These are phyloP conservation scores for Drosophila prolongata DNA, from an alignment of 2,888 invertebrate species.

Conservation along the genomic window DNA sequence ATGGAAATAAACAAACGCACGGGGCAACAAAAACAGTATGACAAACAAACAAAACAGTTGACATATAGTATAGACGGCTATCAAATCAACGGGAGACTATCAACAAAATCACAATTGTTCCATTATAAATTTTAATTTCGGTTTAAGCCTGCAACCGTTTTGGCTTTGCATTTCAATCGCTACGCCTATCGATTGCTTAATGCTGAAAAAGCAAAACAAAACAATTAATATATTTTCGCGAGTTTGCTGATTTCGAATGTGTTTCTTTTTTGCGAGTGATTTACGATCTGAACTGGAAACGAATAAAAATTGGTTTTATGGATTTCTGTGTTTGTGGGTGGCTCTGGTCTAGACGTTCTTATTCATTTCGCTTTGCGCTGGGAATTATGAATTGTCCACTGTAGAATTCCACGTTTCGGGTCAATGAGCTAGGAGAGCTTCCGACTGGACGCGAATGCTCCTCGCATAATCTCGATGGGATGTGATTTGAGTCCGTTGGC, in stretches of 20 bases:
- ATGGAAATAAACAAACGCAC: conserved; percentile 32
- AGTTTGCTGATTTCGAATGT: conserved; percentile 12
- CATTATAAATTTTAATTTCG: conserved; percentile 26
- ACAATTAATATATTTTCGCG: conserved; percentile 3
- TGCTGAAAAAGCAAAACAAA: conserved; percentile 9
- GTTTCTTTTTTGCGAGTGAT: conserved; percentile 32
- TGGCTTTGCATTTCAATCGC: conserved; percentile 61
- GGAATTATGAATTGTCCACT: conserved; percentile 22
- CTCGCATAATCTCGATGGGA: not conserved
- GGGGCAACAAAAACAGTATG: conserved; percentile 4
- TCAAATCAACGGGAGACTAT: conserved; percentile 10
- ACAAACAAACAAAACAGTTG: conserved; percentile 4
- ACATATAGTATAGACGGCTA: conserved; percentile 6
- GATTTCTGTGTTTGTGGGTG: conserved; percentile 64
- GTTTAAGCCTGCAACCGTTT: conserved; percentile 21
- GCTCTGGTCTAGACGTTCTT: conserved; percentile 10
- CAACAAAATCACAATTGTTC: conserved; percentile 34
- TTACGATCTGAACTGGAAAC: conserved; percentile 21
- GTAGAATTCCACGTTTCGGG: conserved; percentile 37
- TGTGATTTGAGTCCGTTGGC: conserved; percentile 13
- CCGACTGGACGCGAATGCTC: conserved; percentile 54
- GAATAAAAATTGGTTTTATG: conserved; percentile 31
- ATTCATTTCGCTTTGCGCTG: conserved; percentile 4
- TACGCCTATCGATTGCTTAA: conserved; percentile 57
- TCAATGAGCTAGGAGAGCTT: conserved; percentile 67